Evolutionary conservation across 2,113 vertebrate genomes (phyloP).

Genomic region (Myiagra hebetior): DNA sequence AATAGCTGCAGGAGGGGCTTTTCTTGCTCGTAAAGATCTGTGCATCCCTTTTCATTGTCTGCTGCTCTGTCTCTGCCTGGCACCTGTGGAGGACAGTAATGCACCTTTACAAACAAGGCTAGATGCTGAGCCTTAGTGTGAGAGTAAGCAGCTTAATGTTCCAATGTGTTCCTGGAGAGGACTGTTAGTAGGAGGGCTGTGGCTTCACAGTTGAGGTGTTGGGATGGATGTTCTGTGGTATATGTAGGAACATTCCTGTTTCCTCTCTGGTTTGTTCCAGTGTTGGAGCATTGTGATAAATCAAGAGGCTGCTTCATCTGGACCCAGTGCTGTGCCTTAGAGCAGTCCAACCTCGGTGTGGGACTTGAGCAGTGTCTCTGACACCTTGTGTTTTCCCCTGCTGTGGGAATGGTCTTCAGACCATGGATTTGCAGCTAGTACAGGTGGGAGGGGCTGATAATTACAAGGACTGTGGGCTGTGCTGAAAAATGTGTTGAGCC

Average conservation of each 20-base stretch:
- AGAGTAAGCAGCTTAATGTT: neutral
- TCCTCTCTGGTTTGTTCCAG: rapidly evolving
- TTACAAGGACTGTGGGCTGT: neutral
- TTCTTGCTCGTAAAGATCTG: neutral
- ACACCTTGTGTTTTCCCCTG: neutral
- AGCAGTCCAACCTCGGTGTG: neutral
- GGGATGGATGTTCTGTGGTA: neutral
- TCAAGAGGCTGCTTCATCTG: neutral
- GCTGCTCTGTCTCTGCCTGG: neutral
- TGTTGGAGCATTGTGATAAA: neutral
- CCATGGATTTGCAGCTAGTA: neutral
- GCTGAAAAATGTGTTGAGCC: neutral
- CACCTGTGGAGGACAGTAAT: neutral
- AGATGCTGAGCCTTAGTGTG: neutral
- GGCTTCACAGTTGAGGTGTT: rapidly evolving
- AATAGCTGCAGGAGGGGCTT: neutral
- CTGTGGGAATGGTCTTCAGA: neutral
- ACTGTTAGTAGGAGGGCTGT: neutral
- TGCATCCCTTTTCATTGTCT: neutral
- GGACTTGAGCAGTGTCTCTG: neutral
- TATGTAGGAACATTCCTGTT: neutral
- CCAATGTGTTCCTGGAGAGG: neutral
- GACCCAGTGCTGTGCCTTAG: neutral
- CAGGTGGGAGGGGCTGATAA: neutral
- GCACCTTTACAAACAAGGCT: neutral